A percentile compares a stretch with the other conserved stretches of the same genome.
Conservation (phyloP, 2,888 invertebrate genomes). For the Gastrophysa polygoni region DNA sequence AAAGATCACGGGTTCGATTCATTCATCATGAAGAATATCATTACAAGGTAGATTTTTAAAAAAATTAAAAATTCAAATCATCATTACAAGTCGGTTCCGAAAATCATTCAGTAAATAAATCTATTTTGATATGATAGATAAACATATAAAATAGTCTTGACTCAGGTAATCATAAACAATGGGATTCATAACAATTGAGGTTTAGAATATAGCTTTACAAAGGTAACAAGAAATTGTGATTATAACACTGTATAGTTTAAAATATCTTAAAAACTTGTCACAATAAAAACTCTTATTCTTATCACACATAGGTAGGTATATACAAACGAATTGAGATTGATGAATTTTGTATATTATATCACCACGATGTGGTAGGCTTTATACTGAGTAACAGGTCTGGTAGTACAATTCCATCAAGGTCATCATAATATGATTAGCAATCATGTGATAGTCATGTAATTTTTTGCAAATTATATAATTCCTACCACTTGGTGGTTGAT, state of each 20-base stretch:
- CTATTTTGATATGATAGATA: constrained; percentile 10
- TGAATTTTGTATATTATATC: background rate
- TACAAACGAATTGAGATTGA: constrained; percentile 18
- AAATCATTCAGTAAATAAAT: background rate
- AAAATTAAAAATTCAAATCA: background rate
- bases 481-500: background rate
- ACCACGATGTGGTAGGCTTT: constrained; percentile 25
- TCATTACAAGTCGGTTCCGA: background rate
- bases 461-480: background rate
- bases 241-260: constrained; percentile 33
- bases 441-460: too few relatives aligned
- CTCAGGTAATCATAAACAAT: constrained; percentile 32
- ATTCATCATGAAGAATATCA: too few relatives aligned
- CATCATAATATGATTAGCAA: too few relatives aligned
- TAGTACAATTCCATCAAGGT: too few relatives aligned
- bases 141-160: constrained; percentile 35
- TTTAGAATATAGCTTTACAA: constrained; percentile 39
- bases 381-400: too few relatives aligned
- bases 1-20: background rate
- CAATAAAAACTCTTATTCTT: constrained; percentile 35
- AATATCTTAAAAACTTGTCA: constrained; percentile 22
- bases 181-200: constrained; percentile 33
- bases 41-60: too few relatives aligned
- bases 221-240: constrained; percentile 42
- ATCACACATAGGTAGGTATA: constrained; percentile 40